Evolutionary conservation across 2,888 invertebrate species (phyloP).

Genomic region (Amiota minor): DNA sequence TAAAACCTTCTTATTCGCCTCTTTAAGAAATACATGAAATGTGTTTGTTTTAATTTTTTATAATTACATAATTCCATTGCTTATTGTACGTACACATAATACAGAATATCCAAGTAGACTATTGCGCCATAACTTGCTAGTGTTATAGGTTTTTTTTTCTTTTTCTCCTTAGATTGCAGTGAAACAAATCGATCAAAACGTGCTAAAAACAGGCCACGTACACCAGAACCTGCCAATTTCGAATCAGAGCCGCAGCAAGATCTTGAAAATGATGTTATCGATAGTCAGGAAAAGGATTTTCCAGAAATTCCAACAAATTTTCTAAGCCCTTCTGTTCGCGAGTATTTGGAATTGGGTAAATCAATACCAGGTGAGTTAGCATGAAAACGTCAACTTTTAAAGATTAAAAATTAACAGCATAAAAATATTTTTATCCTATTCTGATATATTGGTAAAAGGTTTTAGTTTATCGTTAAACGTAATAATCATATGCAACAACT

Average conservation of each 20-base stretch:
- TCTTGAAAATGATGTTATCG: conserved; percentile 71
- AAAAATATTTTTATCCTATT: no score
- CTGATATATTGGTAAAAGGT: no score
- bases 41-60: no score
- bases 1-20: no score
- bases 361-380: conserved; percentile 85
- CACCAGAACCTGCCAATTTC: conserved; percentile 74
- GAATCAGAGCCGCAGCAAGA: conserved; percentile 74
- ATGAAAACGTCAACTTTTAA: no score
- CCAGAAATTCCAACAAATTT: conserved; percentile 82
- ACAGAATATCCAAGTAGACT: neutral
- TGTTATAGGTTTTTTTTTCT: neutral
- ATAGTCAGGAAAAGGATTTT: conserved; percentile 71
- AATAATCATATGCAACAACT: no score
- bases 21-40: neutral
- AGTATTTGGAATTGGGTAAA: conserved; percentile 89
- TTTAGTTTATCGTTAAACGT: no score
- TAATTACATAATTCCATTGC: no score
- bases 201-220: conserved; percentile 78
- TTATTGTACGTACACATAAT: neutral
- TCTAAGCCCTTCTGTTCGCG: conserved; percentile 87
- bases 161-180: conserved; percentile 75
- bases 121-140: neutral
- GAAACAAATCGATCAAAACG: conserved; percentile 75
- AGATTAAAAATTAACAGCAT: no score